Base-by-base conservation (phyloP, 2,888 invertebrate genomes). In the Melanophora roralis region DNA sequence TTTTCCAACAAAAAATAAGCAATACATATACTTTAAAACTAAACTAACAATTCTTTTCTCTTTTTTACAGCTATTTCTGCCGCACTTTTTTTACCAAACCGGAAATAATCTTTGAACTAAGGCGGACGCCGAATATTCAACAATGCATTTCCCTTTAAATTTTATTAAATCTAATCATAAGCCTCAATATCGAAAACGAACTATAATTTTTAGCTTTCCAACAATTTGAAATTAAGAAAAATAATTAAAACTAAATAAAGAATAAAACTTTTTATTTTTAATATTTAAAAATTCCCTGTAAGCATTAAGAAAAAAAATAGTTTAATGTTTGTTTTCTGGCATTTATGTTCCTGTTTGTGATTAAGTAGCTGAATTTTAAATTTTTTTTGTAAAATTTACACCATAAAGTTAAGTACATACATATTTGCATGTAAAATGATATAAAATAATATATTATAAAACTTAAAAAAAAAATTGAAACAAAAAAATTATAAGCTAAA, bases 281-380 rank as follows among this genome's bases (percentile, higher is more conserved):
- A 40, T 34, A n/a, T 3, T 27, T 27, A 27, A 3, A 6, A 27
- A 27, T 32, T 19, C 4, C 12, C 21, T 32, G 53, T 23, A 19
- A 51, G 32, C 4, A 27, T 27, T 27, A 27, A 27, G 4, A 27
- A 27, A 5, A 51, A 69, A 49, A 27, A 23, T 5, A 67, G 45
- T 19, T 34, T 45, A 9, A 43, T 36, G 9, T 45, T 9, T 65
- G n/a, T 43, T 60, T 71, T 34, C 5, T 23, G 34, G 71, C 69
- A 71, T 71, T 74, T 75, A 75, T 36, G 75, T 72, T 79, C 67
- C 71, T 75, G 71, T 72, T 62, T 71, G 45, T 71, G 34, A 32
- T 38, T 69, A 64, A 55, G 51, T 68, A 51, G 23, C 32, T 64
- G 19, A 59, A 45, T 40, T 51, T 53, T 47, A 9, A 16, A 32